Conservation (phyloP, 2,888 invertebrate species). For the Acanthosoma haemorrhoidale region DNA sequence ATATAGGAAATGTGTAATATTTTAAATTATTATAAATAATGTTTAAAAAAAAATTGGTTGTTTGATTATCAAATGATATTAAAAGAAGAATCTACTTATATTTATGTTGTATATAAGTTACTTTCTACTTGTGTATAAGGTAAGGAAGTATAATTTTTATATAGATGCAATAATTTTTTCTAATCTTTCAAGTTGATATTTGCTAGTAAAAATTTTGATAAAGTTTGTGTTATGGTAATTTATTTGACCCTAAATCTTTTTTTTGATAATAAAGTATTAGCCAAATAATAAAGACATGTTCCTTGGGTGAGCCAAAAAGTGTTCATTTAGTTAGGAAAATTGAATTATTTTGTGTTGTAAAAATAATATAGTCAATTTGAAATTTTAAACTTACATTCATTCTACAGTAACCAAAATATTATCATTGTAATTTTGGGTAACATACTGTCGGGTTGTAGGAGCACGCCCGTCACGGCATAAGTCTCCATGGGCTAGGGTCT, state of each 20-base stretch:
- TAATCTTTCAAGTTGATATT: neutral
- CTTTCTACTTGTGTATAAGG: neutral
- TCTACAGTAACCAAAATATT: too few relatives aligned
- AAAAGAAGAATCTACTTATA: neutral
- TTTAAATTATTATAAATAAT: neutral
- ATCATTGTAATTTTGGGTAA: too few relatives aligned
- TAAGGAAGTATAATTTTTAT: slow-evolving; percentile 16
- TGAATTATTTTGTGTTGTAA: too few relatives aligned
- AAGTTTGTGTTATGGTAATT: neutral
- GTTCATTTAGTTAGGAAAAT: too few relatives aligned
- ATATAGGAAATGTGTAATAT: neutral
- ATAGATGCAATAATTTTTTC: neutral
- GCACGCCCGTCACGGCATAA: too few relatives aligned
- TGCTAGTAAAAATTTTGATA: slow-evolving; percentile 10
- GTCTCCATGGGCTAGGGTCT: too few relatives aligned
- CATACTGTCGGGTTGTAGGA: too few relatives aligned
- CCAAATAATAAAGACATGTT: neutral
- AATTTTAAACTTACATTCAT: too few relatives aligned
- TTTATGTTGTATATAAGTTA: neutral
- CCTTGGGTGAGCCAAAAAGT: too few relatives aligned
- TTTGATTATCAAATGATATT: neutral
- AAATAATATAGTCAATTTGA: too few relatives aligned
- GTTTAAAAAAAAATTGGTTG: neutral
- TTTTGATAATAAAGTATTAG: neutral
- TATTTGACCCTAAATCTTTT: neutral